phyloP scores from a whole-genome alignment of 1,140 invertebrate genomes.

The Diachasmimorpha longicaudata region DNA sequence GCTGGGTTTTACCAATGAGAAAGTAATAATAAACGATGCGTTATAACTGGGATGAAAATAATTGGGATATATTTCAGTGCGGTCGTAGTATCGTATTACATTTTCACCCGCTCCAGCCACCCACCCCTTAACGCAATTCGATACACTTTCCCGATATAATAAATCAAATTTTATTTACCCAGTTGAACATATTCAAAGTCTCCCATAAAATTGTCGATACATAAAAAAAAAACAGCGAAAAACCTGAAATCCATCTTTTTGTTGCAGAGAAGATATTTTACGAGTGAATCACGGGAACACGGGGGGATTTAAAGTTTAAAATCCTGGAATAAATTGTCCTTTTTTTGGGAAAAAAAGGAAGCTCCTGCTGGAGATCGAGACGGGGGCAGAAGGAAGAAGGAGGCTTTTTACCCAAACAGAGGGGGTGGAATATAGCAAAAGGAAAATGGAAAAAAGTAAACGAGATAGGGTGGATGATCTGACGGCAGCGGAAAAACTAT shows the following conservation, averaged over 20 bases:
- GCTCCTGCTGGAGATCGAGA: neutral
- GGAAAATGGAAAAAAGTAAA: slow-evolving; percentile 7
- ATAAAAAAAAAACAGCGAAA: neutral
- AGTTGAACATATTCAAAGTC: neutral
- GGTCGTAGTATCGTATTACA: neutral
- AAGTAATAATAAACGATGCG: slow-evolving; percentile 9
- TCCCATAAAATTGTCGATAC: neutral
- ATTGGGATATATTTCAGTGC: slow-evolving; percentile 1
- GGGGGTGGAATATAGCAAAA: neutral
- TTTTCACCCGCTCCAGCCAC: neutral
- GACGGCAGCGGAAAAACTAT: slow-evolving; percentile 3
- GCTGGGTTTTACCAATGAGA: neutral
- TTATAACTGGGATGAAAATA: slow-evolving; percentile 4
- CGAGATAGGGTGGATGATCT: slow-evolving; percentile 4
- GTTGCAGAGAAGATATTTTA: neutral
- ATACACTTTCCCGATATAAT: neutral
- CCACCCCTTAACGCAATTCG: neutral
- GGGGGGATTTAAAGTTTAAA: neutral
- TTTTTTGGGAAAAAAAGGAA: neutral
- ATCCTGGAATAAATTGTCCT: neutral
- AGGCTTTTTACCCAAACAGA: neutral
- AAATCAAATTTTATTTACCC: slow-evolving; percentile 5
- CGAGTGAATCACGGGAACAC: neutral
- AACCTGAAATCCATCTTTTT: neutral
- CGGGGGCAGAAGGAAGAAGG: neutral